Conservation (phyloP, 2,797 vertebrate genomes). For the Arctocebus calabarensis region DNA sequence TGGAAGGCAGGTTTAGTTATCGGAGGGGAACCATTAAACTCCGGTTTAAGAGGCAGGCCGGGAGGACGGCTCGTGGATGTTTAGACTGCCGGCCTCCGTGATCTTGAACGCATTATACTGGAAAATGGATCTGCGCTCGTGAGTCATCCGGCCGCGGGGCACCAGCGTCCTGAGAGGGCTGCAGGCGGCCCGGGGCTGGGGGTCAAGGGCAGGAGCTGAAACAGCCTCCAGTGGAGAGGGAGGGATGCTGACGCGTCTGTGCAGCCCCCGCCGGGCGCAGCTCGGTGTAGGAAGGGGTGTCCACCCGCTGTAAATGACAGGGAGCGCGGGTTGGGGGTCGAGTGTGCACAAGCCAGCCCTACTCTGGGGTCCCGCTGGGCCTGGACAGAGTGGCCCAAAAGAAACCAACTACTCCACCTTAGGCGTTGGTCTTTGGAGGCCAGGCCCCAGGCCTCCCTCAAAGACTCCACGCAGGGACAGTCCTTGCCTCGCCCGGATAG, state of each 20-base stretch:
- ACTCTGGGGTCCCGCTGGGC: background rate
- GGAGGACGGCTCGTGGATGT: slow-evolving; percentile 79
- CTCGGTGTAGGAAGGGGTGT: slow-evolving; percentile 79
- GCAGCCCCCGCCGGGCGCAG: slow-evolving; percentile 34
- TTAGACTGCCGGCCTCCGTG: slow-evolving; percentile 72
- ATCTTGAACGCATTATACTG: slow-evolving; percentile 75
- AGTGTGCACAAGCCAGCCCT: background rate
- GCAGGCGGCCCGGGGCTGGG: background rate
- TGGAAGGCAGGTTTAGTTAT: slow-evolving; percentile 82
- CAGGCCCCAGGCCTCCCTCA: background rate
- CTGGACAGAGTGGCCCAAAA: background rate
- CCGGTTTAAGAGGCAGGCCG: slow-evolving; percentile 80
- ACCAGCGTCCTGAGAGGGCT: slow-evolving; percentile 39
- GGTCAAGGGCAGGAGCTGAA: slow-evolving; percentile 55
- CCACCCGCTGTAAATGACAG: slow-evolving; percentile 79
- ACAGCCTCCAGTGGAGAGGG: background rate
- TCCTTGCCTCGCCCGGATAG: background rate
- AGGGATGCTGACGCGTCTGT: background rate
- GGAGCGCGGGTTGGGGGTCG: slow-evolving; percentile 60
- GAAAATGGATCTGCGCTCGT: slow-evolving; percentile 70
- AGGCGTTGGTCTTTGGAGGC: background rate
- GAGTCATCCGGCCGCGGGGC: slow-evolving; percentile 55
- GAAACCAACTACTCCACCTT: background rate
- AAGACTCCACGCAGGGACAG: accelerated
- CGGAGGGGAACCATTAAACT: slow-evolving; percentile 85